Evolutionary conservation across 2,888 invertebrate genomes (phyloP), one percentile per base, ranked within the genome.

Genomic region (Arenicola marina): DNA sequence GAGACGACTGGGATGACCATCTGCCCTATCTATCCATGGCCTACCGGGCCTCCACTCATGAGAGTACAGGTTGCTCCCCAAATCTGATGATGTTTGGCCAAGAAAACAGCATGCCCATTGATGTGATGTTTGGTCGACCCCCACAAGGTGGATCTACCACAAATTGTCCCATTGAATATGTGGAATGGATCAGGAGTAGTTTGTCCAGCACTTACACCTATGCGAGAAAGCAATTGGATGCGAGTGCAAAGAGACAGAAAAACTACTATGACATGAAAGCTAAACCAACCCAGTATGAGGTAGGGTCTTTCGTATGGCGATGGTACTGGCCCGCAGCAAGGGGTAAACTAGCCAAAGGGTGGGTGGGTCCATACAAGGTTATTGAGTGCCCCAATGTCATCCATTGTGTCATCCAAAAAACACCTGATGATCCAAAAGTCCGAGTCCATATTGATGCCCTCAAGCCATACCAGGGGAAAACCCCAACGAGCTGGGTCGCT

Each of bases 1-100:
- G 32, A 3, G 46, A 33, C 18, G 64, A 66, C 33, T 73, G 68
- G 71, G 72, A 70, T 57, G 62, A 65, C 29, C 62, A 70, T 51
- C 48, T 70, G 11, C 67, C 65, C 1, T 63, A 55, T 65, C 43
- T 68, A 7, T 33, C 56, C 38, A 44, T 64, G 28, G 72, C 70
- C n/a, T 69, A 69, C 45, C 43, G 65, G 4, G 29, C 65, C 15
- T 51, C 67, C 1, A 33, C 31, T 11, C 69, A 69, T 31, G 48
- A 66, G 24, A 61, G 58, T 57, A 69, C 71, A 3, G 45, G 51
- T 0, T 67, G 46, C 34, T 59, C 63, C n/a, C 72, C 70, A 43
- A 62, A 62, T 48, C 21, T 44, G 2, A 38, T 71, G 24, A 64
- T 70, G 63, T 55, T 70, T 0, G 64, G 68, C 29, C 51, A 63